Percentiles rank a stretch among this genome's conserved stretches.
Evolutionary conservation across 2,888 invertebrate genomes (phyloP).

Genomic region (Euproctis similis): DNA sequence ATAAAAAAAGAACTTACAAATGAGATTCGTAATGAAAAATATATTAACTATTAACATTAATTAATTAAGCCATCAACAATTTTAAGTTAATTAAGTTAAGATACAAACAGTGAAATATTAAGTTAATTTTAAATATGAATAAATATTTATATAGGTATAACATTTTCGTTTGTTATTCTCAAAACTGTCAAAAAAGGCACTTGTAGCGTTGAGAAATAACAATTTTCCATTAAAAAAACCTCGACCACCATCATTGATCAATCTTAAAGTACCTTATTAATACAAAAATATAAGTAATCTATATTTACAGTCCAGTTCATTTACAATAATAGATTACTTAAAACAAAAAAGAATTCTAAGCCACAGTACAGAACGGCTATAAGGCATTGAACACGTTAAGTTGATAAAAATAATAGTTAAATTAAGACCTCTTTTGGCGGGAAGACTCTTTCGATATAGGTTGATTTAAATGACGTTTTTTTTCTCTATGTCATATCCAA

Average conservation of each 20-base stretch:
- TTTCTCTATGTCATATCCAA: conserved; percentile 6
- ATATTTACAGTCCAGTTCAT: conserved; percentile 63
- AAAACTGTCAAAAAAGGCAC: too few relatives aligned
- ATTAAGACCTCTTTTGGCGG: conserved; percentile 23
- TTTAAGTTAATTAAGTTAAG: not conserved
- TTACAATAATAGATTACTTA: conserved; percentile 40
- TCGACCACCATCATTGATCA: too few relatives aligned
- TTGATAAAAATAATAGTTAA: conserved; percentile 29
- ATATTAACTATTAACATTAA: not conserved
- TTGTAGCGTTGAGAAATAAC: conserved; percentile 59
- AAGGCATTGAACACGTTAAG: conserved; percentile 43
- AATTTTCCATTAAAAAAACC: conserved; percentile 37
- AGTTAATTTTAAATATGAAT: too few relatives aligned
- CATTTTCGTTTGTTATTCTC: too few relatives aligned
- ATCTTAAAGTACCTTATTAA: conserved; percentile 55
- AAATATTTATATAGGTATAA: too few relatives aligned
- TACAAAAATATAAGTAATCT: conserved; percentile 70
- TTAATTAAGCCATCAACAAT: conserved; percentile 7
- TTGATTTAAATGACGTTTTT: conserved; percentile 6
- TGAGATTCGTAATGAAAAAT: conserved; percentile 42
- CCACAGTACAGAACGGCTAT: conserved; percentile 32
- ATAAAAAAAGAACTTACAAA: conserved; percentile 16
- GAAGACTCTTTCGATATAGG: conserved; percentile 28
- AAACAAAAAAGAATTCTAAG: too few relatives aligned
- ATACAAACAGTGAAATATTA: too few relatives aligned